These are phyloP conservation scores for Planiliza haematocheilus DNA, from an alignment of 2,113 vertebrate species.

Conservation along the genomic window DNA sequence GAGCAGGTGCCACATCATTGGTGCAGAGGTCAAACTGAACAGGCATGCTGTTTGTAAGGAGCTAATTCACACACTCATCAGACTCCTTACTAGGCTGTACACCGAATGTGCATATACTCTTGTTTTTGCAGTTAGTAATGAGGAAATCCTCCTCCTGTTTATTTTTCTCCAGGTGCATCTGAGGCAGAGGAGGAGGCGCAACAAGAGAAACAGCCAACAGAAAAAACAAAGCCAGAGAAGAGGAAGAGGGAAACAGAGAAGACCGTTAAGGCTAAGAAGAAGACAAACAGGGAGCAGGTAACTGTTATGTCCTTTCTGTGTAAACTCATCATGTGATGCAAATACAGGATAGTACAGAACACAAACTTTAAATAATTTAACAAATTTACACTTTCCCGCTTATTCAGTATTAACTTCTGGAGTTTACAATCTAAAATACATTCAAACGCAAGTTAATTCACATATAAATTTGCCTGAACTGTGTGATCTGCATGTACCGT, in stretches of 20 bases:
- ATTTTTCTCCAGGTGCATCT: slow-evolving; percentile 56
- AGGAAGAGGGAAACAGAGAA: slow-evolving; percentile 70
- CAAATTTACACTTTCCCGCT: not conserved
- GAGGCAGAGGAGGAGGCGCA: slow-evolving; percentile 55
- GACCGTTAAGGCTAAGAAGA: slow-evolving; percentile 71
- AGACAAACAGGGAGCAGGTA: slow-evolving; percentile 67
- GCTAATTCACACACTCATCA: no score
- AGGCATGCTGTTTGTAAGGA: not conserved
- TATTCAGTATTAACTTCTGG: not conserved
- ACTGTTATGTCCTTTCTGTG: not conserved
- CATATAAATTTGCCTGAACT: not conserved
- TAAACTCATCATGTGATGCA: not conserved
- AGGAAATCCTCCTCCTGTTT: not conserved
- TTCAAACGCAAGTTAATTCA: not conserved
- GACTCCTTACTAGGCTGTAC: slow-evolving; percentile 1
- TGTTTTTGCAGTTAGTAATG: slow-evolving; percentile 13
- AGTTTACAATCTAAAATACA: not conserved
- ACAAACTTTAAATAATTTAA: no score
- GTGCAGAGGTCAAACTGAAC: slow-evolving; percentile 2
- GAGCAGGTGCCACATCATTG: slow-evolving; percentile 4
- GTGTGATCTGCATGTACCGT: not conserved
- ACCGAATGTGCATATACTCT: not conserved
- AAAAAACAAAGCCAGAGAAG: slow-evolving; percentile 59
- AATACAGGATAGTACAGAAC: no score
- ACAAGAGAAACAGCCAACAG: slow-evolving; percentile 40